Base-by-base conservation (phyloP, 2,888 invertebrate genomes). In the Acleris holmiana region DNA sequence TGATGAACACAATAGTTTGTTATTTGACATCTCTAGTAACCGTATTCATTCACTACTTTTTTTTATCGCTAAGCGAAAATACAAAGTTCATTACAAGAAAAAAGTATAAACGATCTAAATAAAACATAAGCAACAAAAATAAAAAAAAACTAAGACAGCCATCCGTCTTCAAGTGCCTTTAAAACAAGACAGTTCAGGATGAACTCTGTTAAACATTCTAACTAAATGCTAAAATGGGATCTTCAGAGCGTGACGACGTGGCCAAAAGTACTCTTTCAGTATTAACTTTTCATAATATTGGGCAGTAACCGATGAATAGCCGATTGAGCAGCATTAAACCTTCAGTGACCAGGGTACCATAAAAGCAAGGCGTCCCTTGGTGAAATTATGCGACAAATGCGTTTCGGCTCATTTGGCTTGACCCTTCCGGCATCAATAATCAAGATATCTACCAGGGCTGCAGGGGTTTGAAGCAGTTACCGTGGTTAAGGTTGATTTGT, bases 331-430 rank as follows among this genome's bases (percentile, higher is more conserved):
- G 48, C 41, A 18, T 44, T 54, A 15, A 21, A 50, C 59, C 44
- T 40, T n/a, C 35, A 18, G 25, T 40, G 25, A 51, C 60, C 49
- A 58, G 72, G 79, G 77, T 75, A 78, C 74, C 77, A 80, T 81
- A 80, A 83, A 82, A 77, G 77, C 75, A 70, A 71, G 78, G 83
- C 83, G 79, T 66, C 59, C 71, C 70, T 66, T 64, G 69, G 67
- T 81, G 77, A 84, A 88, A 89, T 91, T 89, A 89, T 83, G 85
- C 89, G 89, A 80, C 74, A 89, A 86, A 90, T 86, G 77, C 79
- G 84, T 84, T 79, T 85, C 85, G 89, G 84, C 83, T 88, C 90
- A 86, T 90, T 91, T 76, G 72, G 69, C 71, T 69, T 67, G 56
- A 71, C 73, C 73, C 74, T 79, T 79, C 78, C 85, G 58, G 41